Base-by-base conservation (phyloP, 2,888 invertebrate species). In the Cephus nigrinus region DNA sequence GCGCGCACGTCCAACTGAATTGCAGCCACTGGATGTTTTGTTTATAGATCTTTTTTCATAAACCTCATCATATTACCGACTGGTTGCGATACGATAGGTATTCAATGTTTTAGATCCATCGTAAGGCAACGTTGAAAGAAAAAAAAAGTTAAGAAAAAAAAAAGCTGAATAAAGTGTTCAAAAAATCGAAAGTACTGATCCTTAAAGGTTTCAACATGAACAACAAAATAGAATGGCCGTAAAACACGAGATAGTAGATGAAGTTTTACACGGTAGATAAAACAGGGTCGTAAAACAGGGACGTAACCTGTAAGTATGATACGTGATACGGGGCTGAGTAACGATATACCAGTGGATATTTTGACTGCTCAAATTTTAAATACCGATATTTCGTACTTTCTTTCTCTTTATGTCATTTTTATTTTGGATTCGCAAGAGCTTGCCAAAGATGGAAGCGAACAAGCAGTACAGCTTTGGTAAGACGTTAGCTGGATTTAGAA, bases 181-280 rank as follows among this genome's bases (percentile, higher is more conserved):
- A 31, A 71, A 32, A 55, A 36, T 71, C 33, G 33, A 69, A 31
- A 9, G 1, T 15, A 12, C 32, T 71, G 32, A 71, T 30, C 71
- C 12, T 78, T 76, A 76, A 78, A 76, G 76, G 76, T 36, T 34
- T 72, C 33, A 74, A 15, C 71, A 68, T 35, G 69, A 68, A 71
- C 32, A 75, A 77, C 69, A 71, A 77, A 77, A 77, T 69, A 55
- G 74, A 77, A 77, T 74, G 75, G 33, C 69, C 77, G 75, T 75
- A 75, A 77, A 77, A 33, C 68, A 12, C 32, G 75, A 33, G 74
- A 77, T 77, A 55, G 55, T 77, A 55, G 69, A 36, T 75, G 3
- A 71, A 75, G 75, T 75, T 77, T 77, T 77, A 77, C 71, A 75
- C 71, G 34, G 71, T 77, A 40, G 69, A 77, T 77, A 75, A 75